A percentile compares a stretch with the other conserved stretches of the same genome.
phyloP scores from a whole-genome alignment of 2,797 vertebrate genomes.

The Propithecus perrieri region DNA sequence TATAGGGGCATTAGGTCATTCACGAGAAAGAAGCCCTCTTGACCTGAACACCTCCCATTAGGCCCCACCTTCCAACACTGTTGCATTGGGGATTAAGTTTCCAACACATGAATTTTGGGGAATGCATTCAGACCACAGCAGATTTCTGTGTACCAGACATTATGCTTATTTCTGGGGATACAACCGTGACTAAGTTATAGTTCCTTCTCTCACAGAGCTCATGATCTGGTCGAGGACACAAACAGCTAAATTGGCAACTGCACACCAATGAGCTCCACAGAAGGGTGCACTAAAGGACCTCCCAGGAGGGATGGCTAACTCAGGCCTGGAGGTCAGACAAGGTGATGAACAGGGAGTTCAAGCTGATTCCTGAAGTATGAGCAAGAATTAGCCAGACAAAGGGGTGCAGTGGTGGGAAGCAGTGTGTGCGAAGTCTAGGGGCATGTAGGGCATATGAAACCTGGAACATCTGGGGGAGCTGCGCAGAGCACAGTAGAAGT shows the following conservation, averaged over 20 bases:
- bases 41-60: neutral
- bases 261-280: rapidly evolving
- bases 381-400: neutral
- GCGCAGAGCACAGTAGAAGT: neutral
- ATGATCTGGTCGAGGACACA: neutral
- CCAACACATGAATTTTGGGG: neutral
- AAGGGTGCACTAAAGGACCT: neutral
- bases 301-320: neutral
- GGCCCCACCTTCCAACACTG: neutral
- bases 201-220: neutral
- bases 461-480: neutral
- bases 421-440: neutral
- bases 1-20: neutral
- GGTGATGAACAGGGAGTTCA: neutral
- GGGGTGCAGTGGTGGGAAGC: neutral
- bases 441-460: neutral
- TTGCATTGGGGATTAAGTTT: neutral
- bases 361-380: neutral
- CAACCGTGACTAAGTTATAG: neutral
- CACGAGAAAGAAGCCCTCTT: neutral
- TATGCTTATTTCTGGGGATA: neutral
- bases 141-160: neutral
- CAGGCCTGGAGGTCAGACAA: neutral
- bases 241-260: too few species aligned
- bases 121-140: neutral